These are phyloP conservation scores for Lapara coniferarum DNA, from an alignment of 2,888 invertebrate species.

Conservation along the genomic window DNA sequence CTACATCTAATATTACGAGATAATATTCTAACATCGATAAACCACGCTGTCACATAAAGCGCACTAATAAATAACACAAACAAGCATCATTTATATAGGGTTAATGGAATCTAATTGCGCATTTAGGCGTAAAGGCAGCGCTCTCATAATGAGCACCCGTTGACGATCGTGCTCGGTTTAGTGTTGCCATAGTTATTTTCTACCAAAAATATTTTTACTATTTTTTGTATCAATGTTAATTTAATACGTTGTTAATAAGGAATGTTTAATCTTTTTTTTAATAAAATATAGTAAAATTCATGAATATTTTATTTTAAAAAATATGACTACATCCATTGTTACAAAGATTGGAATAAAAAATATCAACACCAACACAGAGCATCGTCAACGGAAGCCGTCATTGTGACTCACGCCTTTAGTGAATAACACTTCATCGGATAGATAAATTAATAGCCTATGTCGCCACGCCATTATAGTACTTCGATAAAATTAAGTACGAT, in stretches of 20 bases:
- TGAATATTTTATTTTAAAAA: too few species aligned
- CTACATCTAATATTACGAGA: slow-evolving; percentile 5
- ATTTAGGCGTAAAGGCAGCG: slow-evolving; percentile 19
- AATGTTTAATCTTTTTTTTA: not conserved
- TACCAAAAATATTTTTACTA: not conserved
- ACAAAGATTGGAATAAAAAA: not conserved
- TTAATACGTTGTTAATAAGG: not conserved
- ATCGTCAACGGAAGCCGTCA: not conserved
- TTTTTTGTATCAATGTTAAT: not conserved
- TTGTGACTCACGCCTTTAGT: slow-evolving; percentile 12
- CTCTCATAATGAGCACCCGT: not conserved
- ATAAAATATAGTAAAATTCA: not conserved
- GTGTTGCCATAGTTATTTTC: not conserved
- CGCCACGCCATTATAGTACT: slow-evolving; percentile 18
- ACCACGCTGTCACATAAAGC: slow-evolving; percentile 9
- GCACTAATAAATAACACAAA: slow-evolving; percentile 21
- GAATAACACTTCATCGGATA: slow-evolving; percentile 2
- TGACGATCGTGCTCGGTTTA: not conserved
- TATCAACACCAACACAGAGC: not conserved
- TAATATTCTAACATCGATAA: slow-evolving; percentile 12
- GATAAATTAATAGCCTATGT: not conserved
- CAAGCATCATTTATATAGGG: slow-evolving; percentile 17
- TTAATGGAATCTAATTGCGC: slow-evolving; percentile 22
- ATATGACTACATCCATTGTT: too few species aligned
- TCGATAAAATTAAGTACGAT: slow-evolving; percentile 9